Evolutionary conservation across 2,797 vertebrate genomes (phyloP).

Genomic region (Manis crassicaudata): DNA sequence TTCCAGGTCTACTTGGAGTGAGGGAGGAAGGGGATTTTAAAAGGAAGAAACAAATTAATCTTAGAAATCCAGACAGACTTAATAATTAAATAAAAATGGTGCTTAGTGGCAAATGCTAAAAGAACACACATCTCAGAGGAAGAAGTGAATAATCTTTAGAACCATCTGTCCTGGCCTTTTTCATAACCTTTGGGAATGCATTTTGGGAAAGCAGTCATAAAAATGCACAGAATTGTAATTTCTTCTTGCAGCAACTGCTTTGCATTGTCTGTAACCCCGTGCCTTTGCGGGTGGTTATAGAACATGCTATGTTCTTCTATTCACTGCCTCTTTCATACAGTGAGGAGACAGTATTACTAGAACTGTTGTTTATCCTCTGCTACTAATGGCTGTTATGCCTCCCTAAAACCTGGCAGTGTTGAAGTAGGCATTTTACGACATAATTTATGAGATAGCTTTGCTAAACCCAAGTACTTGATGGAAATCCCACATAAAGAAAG

Average conservation of each 20-base stretch:
- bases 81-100: constrained; percentile 33
- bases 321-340: rapidly evolving
- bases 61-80: constrained; percentile 15
- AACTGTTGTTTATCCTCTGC: background rate
- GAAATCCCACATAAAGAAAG: background rate
- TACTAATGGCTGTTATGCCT: no score
- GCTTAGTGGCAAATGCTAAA: background rate
- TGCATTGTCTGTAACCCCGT: background rate
- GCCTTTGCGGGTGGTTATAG: background rate
- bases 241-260: background rate
- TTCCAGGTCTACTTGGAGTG: background rate
- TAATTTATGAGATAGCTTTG: background rate
- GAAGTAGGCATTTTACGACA: background rate
- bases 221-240: background rate
- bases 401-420: background rate
- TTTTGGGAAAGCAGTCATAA: constrained; percentile 30
- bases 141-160: background rate
- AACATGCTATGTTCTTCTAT: no score
- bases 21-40: background rate
- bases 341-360: rapidly evolving
- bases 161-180: background rate
- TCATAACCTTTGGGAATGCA: background rate
- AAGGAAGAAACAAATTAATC: constrained; percentile 35
- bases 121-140: background rate
- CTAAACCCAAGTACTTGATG: background rate